Percentiles rank a stretch among this genome's conserved stretches.
Conservation (phyloP, 2,888 invertebrate genomes). For the Drosophila hamatofila region DNA sequence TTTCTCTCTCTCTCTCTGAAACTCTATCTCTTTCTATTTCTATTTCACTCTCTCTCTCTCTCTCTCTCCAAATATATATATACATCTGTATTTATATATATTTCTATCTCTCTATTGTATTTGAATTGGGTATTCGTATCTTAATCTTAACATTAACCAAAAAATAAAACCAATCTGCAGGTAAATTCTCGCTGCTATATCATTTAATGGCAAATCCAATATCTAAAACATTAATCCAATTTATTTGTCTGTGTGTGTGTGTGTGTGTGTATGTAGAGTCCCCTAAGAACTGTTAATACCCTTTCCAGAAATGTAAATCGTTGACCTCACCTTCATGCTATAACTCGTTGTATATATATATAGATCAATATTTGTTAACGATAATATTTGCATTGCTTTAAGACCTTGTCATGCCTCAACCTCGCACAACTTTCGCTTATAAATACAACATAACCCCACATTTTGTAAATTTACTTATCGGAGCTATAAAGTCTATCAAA, state of each 20-base stretch:
- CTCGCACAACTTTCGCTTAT: conserved; percentile 11
- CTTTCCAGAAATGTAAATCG: conserved; percentile 29
- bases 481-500: conserved; percentile 12
- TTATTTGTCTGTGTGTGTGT: conserved; percentile 14
- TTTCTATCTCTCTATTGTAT: conserved; percentile 33
- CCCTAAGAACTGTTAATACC: conserved; percentile 29
- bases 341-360: conserved; percentile 26
- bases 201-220: conserved; percentile 43
- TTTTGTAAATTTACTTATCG: conserved; percentile 17
- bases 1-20: conserved; percentile 10
- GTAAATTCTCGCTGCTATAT: conserved; percentile 67
- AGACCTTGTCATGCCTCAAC: conserved; percentile 5
- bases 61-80: conserved; percentile 19
- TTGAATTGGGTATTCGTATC: conserved; percentile 58
- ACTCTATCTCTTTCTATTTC: neutral
- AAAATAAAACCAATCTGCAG: conserved; percentile 58
- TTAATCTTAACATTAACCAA: conserved; percentile 37
- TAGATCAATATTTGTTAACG: conserved; percentile 14
- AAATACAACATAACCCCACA: conserved; percentile 17
- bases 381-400: conserved; percentile 27
- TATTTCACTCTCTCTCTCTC: conserved; percentile 5
- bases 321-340: conserved; percentile 39
- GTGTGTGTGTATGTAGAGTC: conserved; percentile 45
- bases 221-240: conserved; percentile 28
- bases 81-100: conserved; percentile 19